A percentile compares a stretch with the other conserved stretches of the same genome.
Conservation (phyloP, 2,888 invertebrate genomes). For the Drosophila acutilabella region DNA sequence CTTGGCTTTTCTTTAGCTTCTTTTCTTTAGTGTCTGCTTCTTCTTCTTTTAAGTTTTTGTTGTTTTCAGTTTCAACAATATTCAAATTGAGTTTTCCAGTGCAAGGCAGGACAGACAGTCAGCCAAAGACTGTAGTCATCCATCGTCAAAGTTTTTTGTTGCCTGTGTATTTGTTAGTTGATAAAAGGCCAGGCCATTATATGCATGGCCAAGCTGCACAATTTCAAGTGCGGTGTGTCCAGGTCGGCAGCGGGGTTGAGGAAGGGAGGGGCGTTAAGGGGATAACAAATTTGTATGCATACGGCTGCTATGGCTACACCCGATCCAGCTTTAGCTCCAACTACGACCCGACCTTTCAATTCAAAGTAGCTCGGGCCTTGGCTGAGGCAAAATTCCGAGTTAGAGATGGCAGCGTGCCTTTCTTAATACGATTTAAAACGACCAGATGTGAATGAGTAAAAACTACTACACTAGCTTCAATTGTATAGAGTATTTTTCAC, state of each 20-base stretch:
- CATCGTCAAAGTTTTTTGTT: constrained; percentile 76
- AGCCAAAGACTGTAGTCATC: constrained; percentile 64
- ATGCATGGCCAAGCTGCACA: constrained; percentile 80
- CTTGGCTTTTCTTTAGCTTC: constrained; percentile 28
- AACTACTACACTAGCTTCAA: too few species aligned
- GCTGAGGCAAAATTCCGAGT: constrained; percentile 1
- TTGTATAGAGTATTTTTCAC: too few species aligned
- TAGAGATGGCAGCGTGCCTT: constrained; percentile 5
- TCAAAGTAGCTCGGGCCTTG: constrained; percentile 75
- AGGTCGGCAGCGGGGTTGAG: constrained; percentile 38
- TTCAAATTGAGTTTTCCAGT: constrained; percentile 83
- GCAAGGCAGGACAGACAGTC: constrained; percentile 38
- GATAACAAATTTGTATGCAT: constrained; percentile 80
- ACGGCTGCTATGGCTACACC: constrained; percentile 75
- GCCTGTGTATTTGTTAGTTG: constrained; percentile 78
- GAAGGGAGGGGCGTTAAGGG: neutral
- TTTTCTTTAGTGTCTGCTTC: neutral
- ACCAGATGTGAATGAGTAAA: too few species aligned
- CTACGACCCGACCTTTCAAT: constrained; percentile 80
- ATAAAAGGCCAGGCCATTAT: constrained; percentile 82
- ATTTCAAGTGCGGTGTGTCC: constrained; percentile 74
- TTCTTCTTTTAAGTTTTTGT: constrained; percentile 12
- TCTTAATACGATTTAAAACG: neutral
- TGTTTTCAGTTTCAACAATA: constrained; percentile 73
- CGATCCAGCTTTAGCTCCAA: constrained; percentile 45